Evolutionary conservation across 2,113 vertebrate genomes (phyloP), one percentile per base, ranked within the genome.

Genomic region (Eretmochelys imbricata): DNA sequence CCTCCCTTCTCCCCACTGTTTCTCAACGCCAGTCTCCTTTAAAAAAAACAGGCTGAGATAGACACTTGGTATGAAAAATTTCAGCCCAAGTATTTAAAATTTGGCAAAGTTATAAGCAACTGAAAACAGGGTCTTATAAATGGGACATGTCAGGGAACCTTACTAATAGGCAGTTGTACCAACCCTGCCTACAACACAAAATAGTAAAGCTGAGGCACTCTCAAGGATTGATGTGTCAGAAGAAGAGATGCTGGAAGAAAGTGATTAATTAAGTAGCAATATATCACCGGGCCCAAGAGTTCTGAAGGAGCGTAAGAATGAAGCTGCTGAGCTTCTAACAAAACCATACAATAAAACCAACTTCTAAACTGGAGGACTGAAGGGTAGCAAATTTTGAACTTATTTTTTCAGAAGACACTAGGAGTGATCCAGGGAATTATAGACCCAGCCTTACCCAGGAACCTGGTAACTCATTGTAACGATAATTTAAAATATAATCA

Each of bases 401-500:
- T 79, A 69, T 62, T 6, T 20, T 89, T 94, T 91, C 88, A 48
- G 92, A 85, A 92, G 92, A 84, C 14, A 24, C 20, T 31, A 76
- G 22, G 19, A 76, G 38, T 89, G 55, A 87, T 82, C n/a, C 35
- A 82, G 81, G 84, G 91, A 93, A 88, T 80, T 65, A 92, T 50
- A 94, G 82, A 93, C 87, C 97, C 95, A 94, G 62, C 62, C 31
- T 97, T 84, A 51, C 53, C 93, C 92, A 91, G 78, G 90, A 38
- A 95, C 84, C 89, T 46, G 51, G 72, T 50, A 96, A 82, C 84
- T 96, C 46, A 42, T 92, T 86, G 16, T 79, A 93, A 95, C 69
- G 76, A 94, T 95, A 95, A 92, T 93, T 95, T 90, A 89, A 91
- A 96, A 85, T 22, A 87, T 85, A 94, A 90, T 94, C 95, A 90